Percentiles rank a stretch among this genome's conserved stretches.
phyloP scores from a whole-genome alignment of 2,888 invertebrate species.

The Tineola bisselliella region DNA sequence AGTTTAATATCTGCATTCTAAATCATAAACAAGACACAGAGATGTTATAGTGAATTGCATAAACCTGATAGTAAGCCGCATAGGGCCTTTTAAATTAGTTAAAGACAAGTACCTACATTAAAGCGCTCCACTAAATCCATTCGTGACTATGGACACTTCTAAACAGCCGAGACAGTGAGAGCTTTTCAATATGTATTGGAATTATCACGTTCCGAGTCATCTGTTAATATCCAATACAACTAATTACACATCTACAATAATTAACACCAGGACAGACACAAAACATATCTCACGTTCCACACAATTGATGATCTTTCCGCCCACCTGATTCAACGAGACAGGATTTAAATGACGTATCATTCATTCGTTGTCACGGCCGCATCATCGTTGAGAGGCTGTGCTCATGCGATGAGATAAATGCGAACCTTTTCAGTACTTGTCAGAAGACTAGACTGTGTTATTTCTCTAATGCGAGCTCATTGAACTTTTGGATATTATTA shows the following conservation, averaged over 20 bases:
- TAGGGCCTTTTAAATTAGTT: too few relatives aligned
- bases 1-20: too few relatives aligned
- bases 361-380: conserved; percentile 38
- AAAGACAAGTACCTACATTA: too few relatives aligned
- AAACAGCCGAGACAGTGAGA: too few relatives aligned
- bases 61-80: too few relatives aligned
- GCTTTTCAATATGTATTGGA: too few relatives aligned
- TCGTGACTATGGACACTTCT: too few relatives aligned
- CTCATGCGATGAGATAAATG: conserved; percentile 45
- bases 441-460: conserved; percentile 22
- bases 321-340: conserved; percentile 6
- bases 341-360: conserved; percentile 48
- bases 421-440: conserved; percentile 43
- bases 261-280: conserved; percentile 6
- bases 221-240: too few relatives aligned
- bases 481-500: background rate
- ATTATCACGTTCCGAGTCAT: too few relatives aligned
- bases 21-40: too few relatives aligned
- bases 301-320: conserved; percentile 3
- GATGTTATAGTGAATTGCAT: too few relatives aligned
- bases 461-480: background rate
- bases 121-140: too few relatives aligned
- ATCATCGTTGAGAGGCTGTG: conserved; percentile 31
- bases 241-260: background rate
- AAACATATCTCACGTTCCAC: conserved; percentile 1